phyloP scores from a whole-genome alignment of 2,888 invertebrate species.

The Chaitophorus viminalis region DNA sequence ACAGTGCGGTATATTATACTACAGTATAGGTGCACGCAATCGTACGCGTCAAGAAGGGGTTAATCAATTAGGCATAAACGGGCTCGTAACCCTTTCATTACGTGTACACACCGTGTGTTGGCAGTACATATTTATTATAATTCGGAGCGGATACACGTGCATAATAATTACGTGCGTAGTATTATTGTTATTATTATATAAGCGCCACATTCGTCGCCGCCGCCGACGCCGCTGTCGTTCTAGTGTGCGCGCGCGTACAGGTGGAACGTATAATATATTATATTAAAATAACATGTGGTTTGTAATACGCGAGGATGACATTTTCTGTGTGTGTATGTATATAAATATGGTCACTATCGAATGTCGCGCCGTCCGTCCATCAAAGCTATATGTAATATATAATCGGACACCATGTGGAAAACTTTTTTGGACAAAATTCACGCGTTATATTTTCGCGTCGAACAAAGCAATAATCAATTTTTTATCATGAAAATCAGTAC shows the following conservation, averaged over 20 bases:
- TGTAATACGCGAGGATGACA: no score
- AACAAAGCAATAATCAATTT: no score
- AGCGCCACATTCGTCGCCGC: no score
- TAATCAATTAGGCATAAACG: slow-evolving; percentile 55
- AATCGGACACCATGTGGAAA: no score
- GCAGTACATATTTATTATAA: background rate
- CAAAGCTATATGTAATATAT: no score
- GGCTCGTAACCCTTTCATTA: slow-evolving; percentile 19
- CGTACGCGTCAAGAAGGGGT: slow-evolving; percentile 52
- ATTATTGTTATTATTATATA: slow-evolving; percentile 9
- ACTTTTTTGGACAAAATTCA: no score
- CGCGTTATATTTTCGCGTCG: no score
- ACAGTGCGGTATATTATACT: background rate
- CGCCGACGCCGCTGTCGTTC: background rate
- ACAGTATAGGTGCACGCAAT: slow-evolving; percentile 48
- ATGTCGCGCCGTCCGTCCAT: no score
- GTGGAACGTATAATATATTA: background rate
- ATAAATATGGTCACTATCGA: no score
- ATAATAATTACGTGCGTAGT: slow-evolving; percentile 34
- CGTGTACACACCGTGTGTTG: background rate
- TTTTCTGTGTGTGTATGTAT: background rate
- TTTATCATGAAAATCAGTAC: no score
- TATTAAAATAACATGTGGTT: no score
- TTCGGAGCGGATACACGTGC: slow-evolving; percentile 20
- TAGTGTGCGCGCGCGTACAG: slow-evolving; percentile 26